Base-by-base conservation (phyloP, 2,888 invertebrate species). In the Alloplasta piceator region DNA sequence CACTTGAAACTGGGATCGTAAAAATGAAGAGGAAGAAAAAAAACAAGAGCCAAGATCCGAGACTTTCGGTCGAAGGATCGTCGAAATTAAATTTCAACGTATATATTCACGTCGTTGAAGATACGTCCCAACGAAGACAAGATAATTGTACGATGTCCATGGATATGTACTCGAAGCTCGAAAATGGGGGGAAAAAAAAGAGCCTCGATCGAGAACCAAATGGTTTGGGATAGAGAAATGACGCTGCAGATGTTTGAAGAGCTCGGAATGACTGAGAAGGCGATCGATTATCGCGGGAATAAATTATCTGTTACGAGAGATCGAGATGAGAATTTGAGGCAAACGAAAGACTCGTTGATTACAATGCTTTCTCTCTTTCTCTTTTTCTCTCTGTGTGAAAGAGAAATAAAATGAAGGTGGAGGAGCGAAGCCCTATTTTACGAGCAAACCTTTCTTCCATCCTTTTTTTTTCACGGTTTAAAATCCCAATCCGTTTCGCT, bases 401-500 rank as follows among this genome's bases (percentile, higher is more conserved):
- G 43, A 56, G 10, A 56, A 66, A 43, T 64, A 56, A 41, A 74
- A 66, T 81, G 86, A 85, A 87, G 87, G 87, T 86, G 86, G 82
- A 85, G 12, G 80, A 73, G 43, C 43, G 16, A 83, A 84, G 82
- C 86, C n/a, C n/a, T 85, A 86, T n/a, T n/a, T 87, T 87, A 86
- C 83, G 82, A 84, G 82, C 84, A 79, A 74, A 66, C 26, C 38
- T 46, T 61, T n/a, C 39, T 56, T n/a, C n/a, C n/a, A n/a, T n/a
- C n/a, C n/a, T n/a, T n/a, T n/a, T n/a, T 26, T 46, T 14, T 26
- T 52, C 6, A 7, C 5, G 14, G n/a, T 7, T 0, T 52, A 6
- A n/a, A 6, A 12, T 10, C 50, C n/a, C 41, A 39, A 56, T 43
- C 43, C 5, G 75, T 67, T 63, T 68, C 63, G 66, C 80, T 61